phyloP scores from a whole-genome alignment of 2,797 vertebrate species.

The Lycodopsis pacificus region DNA sequence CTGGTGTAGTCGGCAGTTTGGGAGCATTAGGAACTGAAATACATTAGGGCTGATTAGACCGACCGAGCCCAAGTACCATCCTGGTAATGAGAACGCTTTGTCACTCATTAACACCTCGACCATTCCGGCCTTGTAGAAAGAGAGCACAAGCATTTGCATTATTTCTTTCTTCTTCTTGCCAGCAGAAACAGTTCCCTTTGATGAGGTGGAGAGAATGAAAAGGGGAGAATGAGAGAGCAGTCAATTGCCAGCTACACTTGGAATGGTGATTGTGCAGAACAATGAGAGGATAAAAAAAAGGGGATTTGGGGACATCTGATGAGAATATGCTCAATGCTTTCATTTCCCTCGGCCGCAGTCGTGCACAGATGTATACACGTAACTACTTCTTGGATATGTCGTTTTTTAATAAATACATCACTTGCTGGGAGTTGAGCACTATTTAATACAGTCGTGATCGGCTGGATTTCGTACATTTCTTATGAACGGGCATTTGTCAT shows the following conservation, averaged over 20 bases:
- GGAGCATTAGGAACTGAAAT: conserved; percentile 76
- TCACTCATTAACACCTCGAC: conserved; percentile 80
- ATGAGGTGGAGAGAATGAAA: conserved; percentile 63
- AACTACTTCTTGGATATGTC: not conserved
- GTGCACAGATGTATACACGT: conserved; percentile 2
- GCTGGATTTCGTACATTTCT: not conserved
- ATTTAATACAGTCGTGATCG: not conserved
- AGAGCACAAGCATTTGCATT: conserved; percentile 62
- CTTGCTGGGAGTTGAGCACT: not conserved
- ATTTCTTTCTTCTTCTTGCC: conserved; percentile 29
- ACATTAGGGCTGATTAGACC: conserved; percentile 83
- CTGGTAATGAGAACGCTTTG: conserved; percentile 83
- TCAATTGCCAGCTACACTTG: conserved; percentile 50
- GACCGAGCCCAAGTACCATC: conserved; percentile 73
- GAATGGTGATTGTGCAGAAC: conserved; percentile 58
- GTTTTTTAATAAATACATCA: not conserved
- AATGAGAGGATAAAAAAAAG: conserved; percentile 46
- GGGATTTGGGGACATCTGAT: conserved; percentile 54
- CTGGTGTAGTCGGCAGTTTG: conserved; percentile 70
- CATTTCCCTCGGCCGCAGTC: not conserved
- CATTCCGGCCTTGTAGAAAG: conserved; percentile 50
- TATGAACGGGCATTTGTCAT: not conserved
- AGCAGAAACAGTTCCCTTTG: conserved; percentile 62
- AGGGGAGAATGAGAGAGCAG: conserved; percentile 48
- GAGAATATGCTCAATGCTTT: conserved; percentile 30